Conservation (phyloP, 2,888 invertebrate species). For the Eupithecia exiguata region DNA sequence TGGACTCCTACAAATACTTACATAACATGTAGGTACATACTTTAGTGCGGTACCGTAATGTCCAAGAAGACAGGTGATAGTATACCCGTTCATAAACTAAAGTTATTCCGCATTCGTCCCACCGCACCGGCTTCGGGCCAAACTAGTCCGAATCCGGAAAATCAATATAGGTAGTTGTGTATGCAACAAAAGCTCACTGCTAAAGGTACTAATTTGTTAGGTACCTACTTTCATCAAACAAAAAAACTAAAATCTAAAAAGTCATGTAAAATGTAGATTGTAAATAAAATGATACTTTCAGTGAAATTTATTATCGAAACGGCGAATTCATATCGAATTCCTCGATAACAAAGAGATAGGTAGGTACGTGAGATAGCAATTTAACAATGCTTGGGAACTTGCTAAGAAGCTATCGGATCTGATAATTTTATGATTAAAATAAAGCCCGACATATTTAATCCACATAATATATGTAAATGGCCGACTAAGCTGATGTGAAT, state of each 20-base stretch:
- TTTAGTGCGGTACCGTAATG: not conserved
- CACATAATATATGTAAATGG: not conserved
- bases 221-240: not conserved
- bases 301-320: slow-evolving; percentile 8
- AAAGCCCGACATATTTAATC: not conserved
- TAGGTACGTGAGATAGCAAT: not conserved
- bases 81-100: too few relatives aligned
- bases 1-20: too few relatives aligned
- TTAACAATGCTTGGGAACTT: slow-evolving; percentile 24
- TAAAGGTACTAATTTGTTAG: too few relatives aligned
- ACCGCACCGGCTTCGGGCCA: too few relatives aligned
- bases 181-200: too few relatives aligned
- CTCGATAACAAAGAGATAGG: slow-evolving; percentile 1
- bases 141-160: too few relatives aligned
- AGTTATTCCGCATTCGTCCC: too few relatives aligned
- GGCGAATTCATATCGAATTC: not conserved
- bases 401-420: slow-evolving; percentile 7
- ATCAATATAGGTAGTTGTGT: too few relatives aligned
- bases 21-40: not conserved
- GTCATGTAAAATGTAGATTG: not conserved
- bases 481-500: not conserved
- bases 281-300: not conserved
- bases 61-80: not conserved
- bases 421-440: slow-evolving; percentile 4
- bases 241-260: not conserved